A percentile compares a stretch with the other conserved stretches of the same genome.
phyloP scores from a whole-genome alignment of 2,888 invertebrate genomes.

The Hoplodrina blanda region DNA sequence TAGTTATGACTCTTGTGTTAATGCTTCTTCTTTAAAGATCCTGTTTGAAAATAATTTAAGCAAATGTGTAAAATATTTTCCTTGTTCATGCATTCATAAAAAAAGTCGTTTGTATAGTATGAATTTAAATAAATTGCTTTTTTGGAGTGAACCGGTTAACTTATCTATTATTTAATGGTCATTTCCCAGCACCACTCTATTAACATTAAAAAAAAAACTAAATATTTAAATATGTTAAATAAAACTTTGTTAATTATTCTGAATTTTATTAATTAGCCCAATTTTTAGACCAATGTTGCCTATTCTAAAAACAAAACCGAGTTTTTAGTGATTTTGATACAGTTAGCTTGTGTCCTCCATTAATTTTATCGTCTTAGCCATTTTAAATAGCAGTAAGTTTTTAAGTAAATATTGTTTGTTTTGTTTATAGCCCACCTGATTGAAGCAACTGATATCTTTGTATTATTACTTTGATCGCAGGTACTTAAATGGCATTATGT shows the following conservation, averaged over 20 bases:
- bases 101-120: neutral
- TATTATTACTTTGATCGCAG: slow-evolving; percentile 18
- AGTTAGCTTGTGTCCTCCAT: neutral
- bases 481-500: slow-evolving; percentile 59
- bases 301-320: too few relatives aligned
- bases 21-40: neutral
- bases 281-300: neutral
- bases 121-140: neutral
- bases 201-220: neutral
- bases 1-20: neutral
- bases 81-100: neutral
- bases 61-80: neutral
- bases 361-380: slow-evolving; percentile 3
- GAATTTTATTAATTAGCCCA: neutral
- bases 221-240: neutral
- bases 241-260: neutral
- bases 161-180: neutral
- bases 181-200: neutral
- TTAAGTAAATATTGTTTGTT: slow-evolving; percentile 19
- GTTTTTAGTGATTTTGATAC: too few relatives aligned
- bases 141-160: neutral
- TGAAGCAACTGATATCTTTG: slow-evolving; percentile 13
- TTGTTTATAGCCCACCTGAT: slow-evolving; percentile 48
- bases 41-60: neutral
- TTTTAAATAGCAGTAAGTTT: slow-evolving; percentile 15